Conservation (phyloP, 2,888 invertebrate species). For the Acleris cristana region DNA sequence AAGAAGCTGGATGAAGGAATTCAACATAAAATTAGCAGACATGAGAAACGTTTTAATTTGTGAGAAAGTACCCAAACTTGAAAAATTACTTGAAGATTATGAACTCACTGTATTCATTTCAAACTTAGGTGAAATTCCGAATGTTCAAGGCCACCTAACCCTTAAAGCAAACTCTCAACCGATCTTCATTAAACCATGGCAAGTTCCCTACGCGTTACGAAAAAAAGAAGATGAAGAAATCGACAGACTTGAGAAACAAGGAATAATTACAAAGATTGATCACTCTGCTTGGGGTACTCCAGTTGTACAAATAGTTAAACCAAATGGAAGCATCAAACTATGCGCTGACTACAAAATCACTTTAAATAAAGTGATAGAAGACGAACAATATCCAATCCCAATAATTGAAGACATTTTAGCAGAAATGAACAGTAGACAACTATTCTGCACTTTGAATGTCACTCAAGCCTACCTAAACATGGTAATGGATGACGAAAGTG, state of each 20-base stretch:
- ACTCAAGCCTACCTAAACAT: conserved; percentile 1
- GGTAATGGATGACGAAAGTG: not conserved
- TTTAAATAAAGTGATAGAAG: not conserved
- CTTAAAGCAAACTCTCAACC: not conserved
- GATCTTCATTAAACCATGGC: not conserved
- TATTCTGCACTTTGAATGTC: conserved; percentile 8
- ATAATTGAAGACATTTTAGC: conserved; percentile 5
- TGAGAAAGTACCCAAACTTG: not conserved
- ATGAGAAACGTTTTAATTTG: not conserved
- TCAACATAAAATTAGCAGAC: not conserved
- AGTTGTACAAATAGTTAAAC: not conserved
- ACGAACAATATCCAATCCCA: conserved; percentile 12
- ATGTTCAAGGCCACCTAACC: not conserved
- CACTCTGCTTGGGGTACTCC: not conserved
- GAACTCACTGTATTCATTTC: not conserved
- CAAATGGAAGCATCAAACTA: not conserved
- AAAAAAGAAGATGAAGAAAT: not conserved
- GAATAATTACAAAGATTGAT: not conserved
- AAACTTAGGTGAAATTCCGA: not conserved
- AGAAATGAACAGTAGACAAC: conserved; percentile 3
- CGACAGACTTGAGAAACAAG: conserved; percentile 1
- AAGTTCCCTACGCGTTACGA: not conserved
- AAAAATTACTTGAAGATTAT: not conserved
- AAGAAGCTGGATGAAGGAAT: conserved; percentile 25
- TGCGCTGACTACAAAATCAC: conserved; percentile 6